Base-by-base conservation (phyloP, 92 coral and sea anemone genomes). In the Phenganax marumi region DNA sequence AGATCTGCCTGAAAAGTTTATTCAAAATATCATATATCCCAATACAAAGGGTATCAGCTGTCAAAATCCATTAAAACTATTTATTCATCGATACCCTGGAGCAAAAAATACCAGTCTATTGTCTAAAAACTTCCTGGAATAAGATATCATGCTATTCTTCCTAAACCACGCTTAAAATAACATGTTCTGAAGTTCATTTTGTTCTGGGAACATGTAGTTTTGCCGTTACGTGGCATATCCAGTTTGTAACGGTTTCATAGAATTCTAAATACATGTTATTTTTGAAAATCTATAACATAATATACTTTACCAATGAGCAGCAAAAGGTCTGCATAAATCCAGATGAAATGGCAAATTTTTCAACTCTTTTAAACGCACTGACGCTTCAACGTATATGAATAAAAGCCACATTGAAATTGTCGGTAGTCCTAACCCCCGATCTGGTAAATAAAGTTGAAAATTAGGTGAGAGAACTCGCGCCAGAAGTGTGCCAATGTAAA, bases 251-350 rank as follows among this genome's bases (percentile, higher is more conserved):
- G 51, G 80, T 23, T 56, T 43, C 24, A 48, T 56, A 39, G 39
- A 78, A 61, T 25, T 72, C 50, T 8, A 48, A 46, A 72, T 39
- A 53, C 62, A 55, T 53, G 68, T 52, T 13, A 77, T 50, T 61
- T 24, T 50, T 47, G 12, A 4, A 22, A 25, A 16, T 72, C 48
- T 66, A 33, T 3, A 63, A 81, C 43, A 46, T n/a, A 58, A 26
- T 33, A 14, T 25, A 87, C 97, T 84, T 47, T 89, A 96, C 99
- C 99, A 96, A 71, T 96, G 99, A 53, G 99, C 99, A 17, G 99
- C 99, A 80, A 96, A 96, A 51, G 99, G 99, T 21, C 99, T 96
- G 85, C 99, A 96, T 12, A 96, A 84, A 75, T 96, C 99, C 87
- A 96, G 69, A 69, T 96, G 99, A 88, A 96, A 96, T 7, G 99